These are phyloP conservation scores for Torymus tubicola DNA, from an alignment of 2,888 invertebrate species.

Conservation along the genomic window DNA sequence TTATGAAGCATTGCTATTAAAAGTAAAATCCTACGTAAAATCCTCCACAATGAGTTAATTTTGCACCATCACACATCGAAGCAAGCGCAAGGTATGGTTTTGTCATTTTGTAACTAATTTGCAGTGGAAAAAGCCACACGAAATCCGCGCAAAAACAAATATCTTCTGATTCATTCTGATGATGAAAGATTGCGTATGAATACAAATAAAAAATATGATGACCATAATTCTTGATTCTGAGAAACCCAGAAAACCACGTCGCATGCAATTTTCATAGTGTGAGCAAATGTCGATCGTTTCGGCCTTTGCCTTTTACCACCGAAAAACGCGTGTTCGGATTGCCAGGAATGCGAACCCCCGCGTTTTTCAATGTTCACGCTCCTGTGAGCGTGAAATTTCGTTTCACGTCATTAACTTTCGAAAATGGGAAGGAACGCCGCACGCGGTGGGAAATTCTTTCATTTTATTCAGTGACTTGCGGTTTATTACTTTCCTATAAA, in stretches of 20 bases:
- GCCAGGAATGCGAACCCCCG: constrained; percentile 20
- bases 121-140: constrained; percentile 37
- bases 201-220: not conserved
- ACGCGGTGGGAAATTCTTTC: constrained; percentile 14
- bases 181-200: not conserved
- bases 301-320: constrained; percentile 1
- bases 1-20: constrained; percentile 15
- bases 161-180: not conserved
- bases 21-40: constrained; percentile 5
- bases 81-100: constrained; percentile 25
- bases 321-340: constrained; percentile 23
- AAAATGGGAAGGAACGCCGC: not conserved
- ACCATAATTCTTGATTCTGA: constrained; percentile 13
- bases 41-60: constrained; percentile 9
- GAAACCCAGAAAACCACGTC: constrained; percentile 24
- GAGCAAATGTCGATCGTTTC: constrained; percentile 19
- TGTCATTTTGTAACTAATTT: constrained; percentile 13
- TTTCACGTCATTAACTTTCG: constrained; percentile 15
- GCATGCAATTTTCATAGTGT: constrained; percentile 34
- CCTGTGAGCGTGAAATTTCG: constrained; percentile 17
- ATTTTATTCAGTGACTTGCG: constrained; percentile 7
- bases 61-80: constrained; percentile 21
- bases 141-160: constrained; percentile 5
- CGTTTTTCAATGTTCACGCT: constrained; percentile 19
- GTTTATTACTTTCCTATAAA: constrained; percentile 10